Evolutionary conservation across 2,888 invertebrate species (phyloP), one percentile per base, ranked within the genome.

Genomic region (Eristalis pertinax): DNA sequence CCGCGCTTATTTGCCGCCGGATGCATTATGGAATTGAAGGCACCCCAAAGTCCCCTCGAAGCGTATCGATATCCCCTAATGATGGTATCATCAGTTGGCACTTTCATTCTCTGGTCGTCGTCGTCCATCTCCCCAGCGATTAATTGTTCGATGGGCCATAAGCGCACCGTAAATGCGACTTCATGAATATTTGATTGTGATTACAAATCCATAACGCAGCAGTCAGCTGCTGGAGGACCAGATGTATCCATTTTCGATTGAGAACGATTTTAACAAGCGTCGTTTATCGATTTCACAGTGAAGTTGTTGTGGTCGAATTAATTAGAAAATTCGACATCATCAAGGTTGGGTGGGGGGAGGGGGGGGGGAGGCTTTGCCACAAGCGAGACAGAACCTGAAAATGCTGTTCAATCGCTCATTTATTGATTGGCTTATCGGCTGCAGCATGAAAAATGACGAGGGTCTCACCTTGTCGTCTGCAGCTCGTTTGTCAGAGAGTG

Each of bases 221-320:
- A 19, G 15, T 19, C 13, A n/a, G 22, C 8, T 4, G n/a, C n/a
- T n/a, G n/a, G n/a, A 22, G 8, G 32, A 32, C 32, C 62, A 4
- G 26, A 29, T 60, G 29, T 64, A 4, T 35, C 8, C 1, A 1
- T 35, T 64, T 32, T 64, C 13, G 32, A n/a, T 22, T 38, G 64
- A 38, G 64, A 64, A 35, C 29, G 32, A 43, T 50, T n/a, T 10
- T n/a, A n/a, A 67, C 43, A 64, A 38, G n/a, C 64, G n/a, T 24
- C 15, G 67, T 22, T 56, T 69, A 56, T 69, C 56, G 56, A 69
- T 69, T 69, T 69, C 56, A 56, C 11, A 32, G 69, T 35, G 56
- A 58, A 35, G 32, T 56, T 50, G 50, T 32, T 69, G 32, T 35
- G 56, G 56, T 56, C 69, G 32, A 19, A 69, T 69, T 69, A 69